phyloP scores from a whole-genome alignment of 2,113 vertebrate species.

The Otocyon megalotis region DNA sequence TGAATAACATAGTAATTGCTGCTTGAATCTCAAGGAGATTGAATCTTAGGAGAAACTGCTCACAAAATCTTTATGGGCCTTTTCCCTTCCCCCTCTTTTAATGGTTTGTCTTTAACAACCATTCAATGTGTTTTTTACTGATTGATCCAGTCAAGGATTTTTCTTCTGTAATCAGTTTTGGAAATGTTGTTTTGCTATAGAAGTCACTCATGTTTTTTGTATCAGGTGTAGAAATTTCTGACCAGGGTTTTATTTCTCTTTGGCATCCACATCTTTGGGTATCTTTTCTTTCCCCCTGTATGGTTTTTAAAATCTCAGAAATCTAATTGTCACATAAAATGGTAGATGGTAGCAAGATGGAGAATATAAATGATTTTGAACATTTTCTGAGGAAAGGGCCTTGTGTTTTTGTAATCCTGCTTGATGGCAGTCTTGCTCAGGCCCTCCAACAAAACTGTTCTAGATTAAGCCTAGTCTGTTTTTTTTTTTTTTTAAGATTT shows the following conservation, averaged over 20 bases:
- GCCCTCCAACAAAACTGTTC: neutral
- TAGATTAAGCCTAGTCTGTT: neutral
- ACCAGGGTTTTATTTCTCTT: neutral
- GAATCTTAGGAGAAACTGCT: neutral
- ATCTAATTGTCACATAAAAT: neutral
- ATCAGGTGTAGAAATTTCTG: neutral
- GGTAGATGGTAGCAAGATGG: neutral
- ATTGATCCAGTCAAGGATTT: neutral
- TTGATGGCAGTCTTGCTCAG: neutral
- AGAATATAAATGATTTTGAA: neutral
- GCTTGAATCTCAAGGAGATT: neutral
- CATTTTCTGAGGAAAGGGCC: neutral
- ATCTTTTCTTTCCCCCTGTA: neutral
- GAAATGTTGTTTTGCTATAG: neutral
- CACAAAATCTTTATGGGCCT: neutral
- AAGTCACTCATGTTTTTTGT: neutral
- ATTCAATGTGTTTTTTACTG: neutral
- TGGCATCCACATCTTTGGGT: neutral
- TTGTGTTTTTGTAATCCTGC: too few species aligned
- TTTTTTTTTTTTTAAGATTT: too few species aligned
- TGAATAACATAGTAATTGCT: neutral
- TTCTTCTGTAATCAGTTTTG: constrained; percentile 26
- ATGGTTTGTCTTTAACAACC: neutral
- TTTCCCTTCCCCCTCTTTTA: neutral
- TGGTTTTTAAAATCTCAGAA: neutral